These are phyloP conservation scores for Octodonta nipae DNA, from an alignment of 2,888 invertebrate genomes.

Conservation along the genomic window DNA sequence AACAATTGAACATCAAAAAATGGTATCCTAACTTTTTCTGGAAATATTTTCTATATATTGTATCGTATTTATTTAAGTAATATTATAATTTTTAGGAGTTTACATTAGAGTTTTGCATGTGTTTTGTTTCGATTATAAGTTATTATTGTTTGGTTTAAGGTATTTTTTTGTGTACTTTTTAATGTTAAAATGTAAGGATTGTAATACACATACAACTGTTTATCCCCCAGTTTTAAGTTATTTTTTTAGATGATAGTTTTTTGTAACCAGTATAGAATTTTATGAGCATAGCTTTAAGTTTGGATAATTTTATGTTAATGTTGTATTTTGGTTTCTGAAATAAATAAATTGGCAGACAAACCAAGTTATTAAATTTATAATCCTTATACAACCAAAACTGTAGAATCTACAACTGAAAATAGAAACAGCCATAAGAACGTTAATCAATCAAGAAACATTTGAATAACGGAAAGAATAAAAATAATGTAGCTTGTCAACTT, in stretches of 20 bases:
- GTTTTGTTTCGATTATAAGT: constrained; percentile 14
- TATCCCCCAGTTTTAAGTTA: constrained; percentile 13
- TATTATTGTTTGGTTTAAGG: constrained; percentile 15
- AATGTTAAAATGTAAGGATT: constrained; percentile 17
- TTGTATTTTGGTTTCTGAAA: too few species aligned
- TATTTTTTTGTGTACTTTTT: constrained; percentile 7
- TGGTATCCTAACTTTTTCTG: constrained; percentile 13
- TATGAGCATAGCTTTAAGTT: constrained; percentile 12
- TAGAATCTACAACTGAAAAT: too few species aligned
- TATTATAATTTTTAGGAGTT: constrained; percentile 9
- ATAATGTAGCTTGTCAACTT: too few species aligned
- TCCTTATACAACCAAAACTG: too few species aligned
- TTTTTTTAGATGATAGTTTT: constrained; percentile 10
- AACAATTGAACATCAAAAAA: constrained; percentile 7
- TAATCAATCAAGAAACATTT: too few species aligned
- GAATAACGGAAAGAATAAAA: too few species aligned
- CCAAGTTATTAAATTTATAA: too few species aligned
- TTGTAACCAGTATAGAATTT: constrained; percentile 3
- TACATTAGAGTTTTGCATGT: constrained; percentile 6
- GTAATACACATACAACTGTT: constrained; percentile 34
- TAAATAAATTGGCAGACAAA: too few species aligned
- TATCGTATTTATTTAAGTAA: constrained; percentile 8
- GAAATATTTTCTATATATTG: constrained; percentile 12
- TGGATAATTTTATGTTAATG: constrained; percentile 9
- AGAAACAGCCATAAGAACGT: too few species aligned